Conservation (phyloP, 2,888 invertebrate species). For the Melieria omissa region DNA sequence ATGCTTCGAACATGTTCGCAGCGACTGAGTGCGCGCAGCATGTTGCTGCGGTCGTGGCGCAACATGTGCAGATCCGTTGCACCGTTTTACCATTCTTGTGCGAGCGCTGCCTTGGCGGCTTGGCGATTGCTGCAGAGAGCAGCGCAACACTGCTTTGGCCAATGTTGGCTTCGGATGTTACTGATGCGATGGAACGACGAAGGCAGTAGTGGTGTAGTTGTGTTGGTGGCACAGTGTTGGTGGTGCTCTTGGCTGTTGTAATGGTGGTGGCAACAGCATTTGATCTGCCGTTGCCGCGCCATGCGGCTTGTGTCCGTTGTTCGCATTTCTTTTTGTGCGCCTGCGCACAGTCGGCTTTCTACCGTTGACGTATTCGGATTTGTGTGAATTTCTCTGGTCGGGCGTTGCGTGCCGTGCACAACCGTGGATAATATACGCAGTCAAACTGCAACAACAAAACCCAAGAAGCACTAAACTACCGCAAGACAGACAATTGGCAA, state of each 20-base stretch:
- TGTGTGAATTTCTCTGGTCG: constrained; percentile 55
- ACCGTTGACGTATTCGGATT: constrained; percentile 68
- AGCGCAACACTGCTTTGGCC: too few relatives aligned
- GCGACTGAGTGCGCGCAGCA: constrained; percentile 22
- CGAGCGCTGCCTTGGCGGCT: too few relatives aligned
- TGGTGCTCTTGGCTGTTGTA: constrained; percentile 23
- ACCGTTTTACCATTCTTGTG: constrained; percentile 5
- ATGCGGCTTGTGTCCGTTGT: constrained; percentile 42
- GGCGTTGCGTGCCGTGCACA: constrained; percentile 35
- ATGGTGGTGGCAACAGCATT: too few relatives aligned
- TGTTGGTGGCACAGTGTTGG: not conserved
- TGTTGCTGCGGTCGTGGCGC: constrained; percentile 44
- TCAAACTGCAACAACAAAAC: constrained; percentile 41
- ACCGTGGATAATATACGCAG: constrained; percentile 25
- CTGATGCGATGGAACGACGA: too few relatives aligned
- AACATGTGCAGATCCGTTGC: constrained; percentile 15
- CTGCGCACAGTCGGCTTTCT: constrained; percentile 68
- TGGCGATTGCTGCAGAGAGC: too few relatives aligned
- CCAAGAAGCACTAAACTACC: constrained; percentile 36
- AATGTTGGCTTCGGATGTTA: too few relatives aligned
- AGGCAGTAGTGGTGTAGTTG: too few relatives aligned
- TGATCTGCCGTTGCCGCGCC: constrained; percentile 25
- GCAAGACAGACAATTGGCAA: constrained; percentile 31
- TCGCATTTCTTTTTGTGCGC: constrained; percentile 66
- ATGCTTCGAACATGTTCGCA: constrained; percentile 21